Percentiles rank a stretch among this genome's conserved stretches.
Evolutionary conservation across 1,140 invertebrate genomes (phyloP).

Genomic region (Meteorus sp.): DNA sequence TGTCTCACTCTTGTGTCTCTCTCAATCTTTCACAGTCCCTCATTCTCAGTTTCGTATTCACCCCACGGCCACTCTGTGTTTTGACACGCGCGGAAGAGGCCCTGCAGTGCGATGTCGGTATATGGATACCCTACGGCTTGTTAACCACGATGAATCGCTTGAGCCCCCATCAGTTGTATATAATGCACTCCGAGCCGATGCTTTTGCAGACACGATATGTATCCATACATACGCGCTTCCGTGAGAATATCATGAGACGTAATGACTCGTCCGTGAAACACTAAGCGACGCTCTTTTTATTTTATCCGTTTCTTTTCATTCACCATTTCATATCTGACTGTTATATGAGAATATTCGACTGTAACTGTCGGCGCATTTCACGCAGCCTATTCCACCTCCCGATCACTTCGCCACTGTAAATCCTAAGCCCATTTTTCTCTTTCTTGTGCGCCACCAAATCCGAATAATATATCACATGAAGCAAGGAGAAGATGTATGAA

Average conservation of each 20-base stretch:
- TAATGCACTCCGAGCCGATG: constrained; percentile 17
- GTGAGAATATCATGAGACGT: constrained; percentile 55
- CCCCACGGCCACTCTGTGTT: constrained; percentile 53
- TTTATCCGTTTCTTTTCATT: constrained; percentile 30
- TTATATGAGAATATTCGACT: too few relatives aligned
- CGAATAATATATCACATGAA: constrained; percentile 8
- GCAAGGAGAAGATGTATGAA: background rate
- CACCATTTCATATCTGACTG: too few relatives aligned
- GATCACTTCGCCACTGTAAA: constrained; percentile 38
- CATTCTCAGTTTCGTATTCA: constrained; percentile 7
- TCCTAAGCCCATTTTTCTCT: constrained; percentile 46
- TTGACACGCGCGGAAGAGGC: constrained; percentile 54
- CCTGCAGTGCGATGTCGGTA: constrained; percentile 25
- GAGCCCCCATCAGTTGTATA: constrained; percentile 24
- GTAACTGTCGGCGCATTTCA: too few relatives aligned
- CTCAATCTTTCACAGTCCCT: constrained; percentile 32
- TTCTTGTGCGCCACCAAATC: background rate
- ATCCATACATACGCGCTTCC: constrained; percentile 24
- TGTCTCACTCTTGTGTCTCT: constrained; percentile 4
- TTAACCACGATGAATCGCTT: constrained; percentile 50
- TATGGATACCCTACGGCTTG: constrained; percentile 50
- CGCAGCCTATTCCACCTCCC: too few relatives aligned
- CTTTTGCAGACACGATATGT: background rate
- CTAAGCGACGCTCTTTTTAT: constrained; percentile 36
- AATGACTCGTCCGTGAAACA: constrained; percentile 50